Conservation (phyloP, 2,888 invertebrate species). For the Phengaris arion region DNA sequence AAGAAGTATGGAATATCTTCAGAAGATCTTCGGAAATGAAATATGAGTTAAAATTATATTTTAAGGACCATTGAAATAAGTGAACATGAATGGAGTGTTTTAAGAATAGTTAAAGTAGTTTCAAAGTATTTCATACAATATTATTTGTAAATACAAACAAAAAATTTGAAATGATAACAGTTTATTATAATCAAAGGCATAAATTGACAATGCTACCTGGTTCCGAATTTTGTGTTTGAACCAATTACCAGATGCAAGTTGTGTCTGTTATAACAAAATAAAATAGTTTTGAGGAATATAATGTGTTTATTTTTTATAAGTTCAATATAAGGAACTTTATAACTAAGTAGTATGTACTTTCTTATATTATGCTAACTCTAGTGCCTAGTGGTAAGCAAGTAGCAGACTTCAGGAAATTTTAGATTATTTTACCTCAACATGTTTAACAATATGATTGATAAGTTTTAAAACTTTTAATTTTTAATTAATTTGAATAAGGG, state of each 20-base stretch:
- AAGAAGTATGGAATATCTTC: slow-evolving; percentile 92
- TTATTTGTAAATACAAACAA: not conserved
- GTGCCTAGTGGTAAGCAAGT: not conserved
- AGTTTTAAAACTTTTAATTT: too few species aligned
- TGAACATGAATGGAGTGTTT: not conserved
- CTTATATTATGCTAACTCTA: not conserved
- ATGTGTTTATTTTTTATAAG: slow-evolving; percentile 18
- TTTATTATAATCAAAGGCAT: not conserved
- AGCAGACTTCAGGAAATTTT: slow-evolving; percentile 17
- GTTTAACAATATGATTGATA: not conserved
- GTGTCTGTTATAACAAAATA: not conserved
- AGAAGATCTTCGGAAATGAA: slow-evolving; percentile 72
- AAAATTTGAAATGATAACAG: not conserved
- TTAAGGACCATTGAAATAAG: not conserved
- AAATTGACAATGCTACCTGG: not conserved
- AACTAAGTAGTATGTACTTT: slow-evolving; percentile 3
- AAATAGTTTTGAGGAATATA: slow-evolving; percentile 15
- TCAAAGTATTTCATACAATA: too few species aligned
- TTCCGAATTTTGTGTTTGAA: not conserved
- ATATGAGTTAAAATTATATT: not conserved
- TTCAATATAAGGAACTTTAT: slow-evolving; percentile 15
- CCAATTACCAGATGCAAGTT: not conserved
- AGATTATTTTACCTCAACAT: not conserved
- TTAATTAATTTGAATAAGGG: not conserved
- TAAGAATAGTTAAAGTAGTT: not conserved